These are phyloP conservation scores for Arctocebus calabarensis DNA, from an alignment of 2,797 vertebrate genomes.

Conservation along the genomic window DNA sequence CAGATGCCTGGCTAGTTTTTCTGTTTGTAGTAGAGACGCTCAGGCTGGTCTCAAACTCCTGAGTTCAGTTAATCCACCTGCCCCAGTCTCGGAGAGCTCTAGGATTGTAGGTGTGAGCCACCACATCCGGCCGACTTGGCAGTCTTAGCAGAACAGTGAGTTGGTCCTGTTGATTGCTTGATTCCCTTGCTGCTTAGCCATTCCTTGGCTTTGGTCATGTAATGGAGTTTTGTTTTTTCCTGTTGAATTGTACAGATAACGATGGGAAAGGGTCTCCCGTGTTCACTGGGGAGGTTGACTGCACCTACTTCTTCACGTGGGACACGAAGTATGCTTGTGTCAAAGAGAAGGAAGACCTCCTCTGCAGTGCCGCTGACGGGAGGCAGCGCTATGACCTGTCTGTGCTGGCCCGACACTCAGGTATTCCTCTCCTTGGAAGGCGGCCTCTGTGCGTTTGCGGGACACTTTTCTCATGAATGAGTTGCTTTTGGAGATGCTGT, in stretches of 20 bases:
- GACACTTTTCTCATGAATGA: accelerated
- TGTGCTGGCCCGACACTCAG: constrained; percentile 91
- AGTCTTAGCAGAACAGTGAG: no score
- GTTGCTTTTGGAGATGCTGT: background rate
- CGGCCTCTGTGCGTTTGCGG: accelerated
- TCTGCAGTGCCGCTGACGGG: constrained; percentile 91
- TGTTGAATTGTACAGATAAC: constrained; percentile 84
- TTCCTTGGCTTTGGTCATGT: accelerated
- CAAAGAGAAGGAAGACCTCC: constrained; percentile 93
- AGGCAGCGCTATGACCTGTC: constrained; percentile 94
- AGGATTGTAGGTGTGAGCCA: no score
- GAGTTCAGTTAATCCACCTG: no score
- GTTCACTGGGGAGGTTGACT: constrained; percentile 94
- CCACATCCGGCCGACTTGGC: no score
- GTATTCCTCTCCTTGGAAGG: constrained; percentile 79
- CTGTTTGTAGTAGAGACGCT: no score
- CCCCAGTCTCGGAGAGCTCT: no score
- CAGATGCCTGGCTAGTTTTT: no score
- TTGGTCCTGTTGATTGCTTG: background rate
- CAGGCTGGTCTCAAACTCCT: no score
- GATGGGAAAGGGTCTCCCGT: constrained; percentile 91
- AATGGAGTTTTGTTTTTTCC: background rate
- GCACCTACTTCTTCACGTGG: constrained; percentile 98
- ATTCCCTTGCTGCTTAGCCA: background rate
- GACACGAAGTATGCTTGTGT: constrained; percentile 94